phyloP scores from a whole-genome alignment of 2,888 invertebrate species.

The Ashinkailepas kermadecensis region DNA sequence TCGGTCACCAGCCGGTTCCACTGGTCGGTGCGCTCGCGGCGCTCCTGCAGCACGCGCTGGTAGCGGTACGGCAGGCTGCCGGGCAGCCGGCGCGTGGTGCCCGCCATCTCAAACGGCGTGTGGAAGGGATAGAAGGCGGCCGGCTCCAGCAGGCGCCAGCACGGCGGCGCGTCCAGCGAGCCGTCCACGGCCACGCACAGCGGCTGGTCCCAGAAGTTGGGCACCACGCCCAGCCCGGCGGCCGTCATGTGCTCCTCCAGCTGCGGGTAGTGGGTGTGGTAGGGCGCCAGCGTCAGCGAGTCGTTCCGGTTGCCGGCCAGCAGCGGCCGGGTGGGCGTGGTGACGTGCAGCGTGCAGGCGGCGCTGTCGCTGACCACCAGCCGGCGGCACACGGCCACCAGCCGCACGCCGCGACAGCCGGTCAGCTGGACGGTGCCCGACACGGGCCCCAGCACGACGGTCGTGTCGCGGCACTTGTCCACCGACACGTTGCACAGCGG shows the following conservation, averaged over 20 bases:
- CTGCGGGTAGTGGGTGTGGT: constrained; percentile 42
- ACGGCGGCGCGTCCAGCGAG: constrained; percentile 7
- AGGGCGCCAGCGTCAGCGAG: constrained; percentile 42
- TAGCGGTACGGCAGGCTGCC: constrained; percentile 15
- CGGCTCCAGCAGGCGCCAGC: constrained; percentile 18
- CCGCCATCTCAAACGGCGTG: constrained; percentile 9
- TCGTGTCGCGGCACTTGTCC: constrained; percentile 41
- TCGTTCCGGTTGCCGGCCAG: constrained; percentile 41
- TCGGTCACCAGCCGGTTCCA: constrained; percentile 4
- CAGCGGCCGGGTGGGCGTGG: constrained; percentile 43
- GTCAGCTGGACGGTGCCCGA: constrained; percentile 41
- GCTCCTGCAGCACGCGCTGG: constrained; percentile 12
- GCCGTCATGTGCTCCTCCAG: constrained; percentile 42
- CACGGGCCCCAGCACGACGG: constrained; percentile 44
- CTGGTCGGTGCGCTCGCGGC: background rate
- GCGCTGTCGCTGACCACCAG: constrained; percentile 41
- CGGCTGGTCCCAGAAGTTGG: constrained; percentile 44
- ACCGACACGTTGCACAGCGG: constrained; percentile 33
- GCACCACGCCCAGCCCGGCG: constrained; percentile 39
- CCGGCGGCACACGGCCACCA: constrained; percentile 41
- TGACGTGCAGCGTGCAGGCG: constrained; percentile 41
- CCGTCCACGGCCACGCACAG: constrained; percentile 39
- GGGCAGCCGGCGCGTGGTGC: background rate
- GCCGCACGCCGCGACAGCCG: constrained; percentile 42
- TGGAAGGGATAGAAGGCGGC: constrained; percentile 17